phyloP scores from a whole-genome alignment of 2,888 invertebrate genomes.

The Lysandra bellargus region DNA sequence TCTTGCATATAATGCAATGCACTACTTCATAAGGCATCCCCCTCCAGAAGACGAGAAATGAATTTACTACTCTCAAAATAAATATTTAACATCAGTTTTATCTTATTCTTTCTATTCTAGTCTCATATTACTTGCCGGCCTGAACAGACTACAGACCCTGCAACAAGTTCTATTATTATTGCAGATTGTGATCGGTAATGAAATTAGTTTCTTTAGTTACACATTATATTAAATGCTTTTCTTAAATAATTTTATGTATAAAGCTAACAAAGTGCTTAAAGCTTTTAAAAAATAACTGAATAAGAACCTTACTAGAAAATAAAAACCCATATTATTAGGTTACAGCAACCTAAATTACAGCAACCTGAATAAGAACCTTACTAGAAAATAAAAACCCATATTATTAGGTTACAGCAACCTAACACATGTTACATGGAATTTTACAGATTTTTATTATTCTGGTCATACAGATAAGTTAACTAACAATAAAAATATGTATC shows the following conservation, averaged over 20 bases:
- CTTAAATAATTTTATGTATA: background rate
- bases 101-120: background rate
- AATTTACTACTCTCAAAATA: slow-evolving; percentile 31
- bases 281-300: background rate
- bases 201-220: slow-evolving; percentile 1
- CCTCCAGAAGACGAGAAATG: slow-evolving; percentile 69
- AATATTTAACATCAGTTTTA: background rate
- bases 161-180: background rate
- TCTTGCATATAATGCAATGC: slow-evolving; percentile 72
- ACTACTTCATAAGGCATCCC: slow-evolving; percentile 73
- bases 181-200: background rate
- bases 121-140: background rate
- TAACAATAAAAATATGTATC: background rate
- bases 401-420: background rate
- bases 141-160: background rate
- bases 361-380: background rate
- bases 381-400: background rate
- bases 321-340: slow-evolving; percentile 8
- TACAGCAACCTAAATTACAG: background rate
- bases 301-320: background rate
- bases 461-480: background rate
- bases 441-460: slow-evolving; percentile 12
- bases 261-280: slow-evolving; percentile 21
- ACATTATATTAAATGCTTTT: slow-evolving; percentile 5
- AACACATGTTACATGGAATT: background rate